Conservation (phyloP, 1,140 invertebrate genomes). For the Drosophila albomicans region DNA sequence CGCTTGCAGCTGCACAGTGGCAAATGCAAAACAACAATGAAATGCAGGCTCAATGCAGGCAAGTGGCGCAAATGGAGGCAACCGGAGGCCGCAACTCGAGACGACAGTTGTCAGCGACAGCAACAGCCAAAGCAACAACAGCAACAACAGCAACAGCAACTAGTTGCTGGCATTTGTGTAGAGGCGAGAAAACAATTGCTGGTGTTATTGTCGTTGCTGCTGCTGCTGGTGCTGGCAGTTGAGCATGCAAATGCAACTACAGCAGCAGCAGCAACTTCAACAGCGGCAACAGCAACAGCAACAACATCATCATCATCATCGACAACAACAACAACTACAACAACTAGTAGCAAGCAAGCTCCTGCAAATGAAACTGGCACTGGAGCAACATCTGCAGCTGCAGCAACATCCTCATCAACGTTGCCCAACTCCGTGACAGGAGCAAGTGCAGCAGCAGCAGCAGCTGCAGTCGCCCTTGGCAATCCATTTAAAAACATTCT, state of each 20-base stretch:
- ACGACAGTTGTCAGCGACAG: constrained; percentile 54
- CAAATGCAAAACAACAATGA: constrained; percentile 84
- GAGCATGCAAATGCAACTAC: constrained; percentile 86
- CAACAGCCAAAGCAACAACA: constrained; percentile 18
- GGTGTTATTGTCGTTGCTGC: constrained; percentile 37
- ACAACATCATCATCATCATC: constrained; percentile 75
- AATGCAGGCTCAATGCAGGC: constrained; percentile 89
- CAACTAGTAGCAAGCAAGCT: constrained; percentile 18
- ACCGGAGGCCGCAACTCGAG: constrained; percentile 26
- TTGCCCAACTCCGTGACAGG: constrained; percentile 34
- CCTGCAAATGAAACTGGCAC: constrained; percentile 14
- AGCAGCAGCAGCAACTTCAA: constrained; percentile 73
- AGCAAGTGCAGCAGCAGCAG: constrained; percentile 19
- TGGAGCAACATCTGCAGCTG: constrained; percentile 15
- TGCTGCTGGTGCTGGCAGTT: constrained; percentile 59
- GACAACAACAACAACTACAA: constrained; percentile 44
- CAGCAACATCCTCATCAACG: constrained; percentile 34
- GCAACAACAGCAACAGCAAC: constrained; percentile 46
- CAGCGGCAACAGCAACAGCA: constrained; percentile 26
- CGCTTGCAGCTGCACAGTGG: constrained; percentile 55
- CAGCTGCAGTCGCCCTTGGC: constrained; percentile 22
- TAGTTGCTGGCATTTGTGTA: constrained; percentile 56
- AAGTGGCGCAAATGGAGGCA: constrained; percentile 86
- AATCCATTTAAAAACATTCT: constrained; percentile 70
- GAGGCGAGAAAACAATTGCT: constrained; percentile 40